phyloP scores from a whole-genome alignment of 2,888 invertebrate species.

The Folsomia manolachei region DNA sequence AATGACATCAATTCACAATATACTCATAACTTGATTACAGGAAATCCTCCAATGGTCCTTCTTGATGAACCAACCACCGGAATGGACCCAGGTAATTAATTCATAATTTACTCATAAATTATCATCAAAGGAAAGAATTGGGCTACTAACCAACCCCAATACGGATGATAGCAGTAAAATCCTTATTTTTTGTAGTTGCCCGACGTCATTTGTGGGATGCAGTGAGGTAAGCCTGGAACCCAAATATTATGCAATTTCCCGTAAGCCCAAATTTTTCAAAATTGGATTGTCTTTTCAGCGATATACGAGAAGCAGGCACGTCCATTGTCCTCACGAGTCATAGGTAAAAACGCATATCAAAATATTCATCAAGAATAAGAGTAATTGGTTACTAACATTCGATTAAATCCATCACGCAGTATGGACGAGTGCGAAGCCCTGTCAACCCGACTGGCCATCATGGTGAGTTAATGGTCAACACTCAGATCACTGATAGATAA shows the following conservation, averaged over 20 bases:
- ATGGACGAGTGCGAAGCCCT: slow-evolving; percentile 86
- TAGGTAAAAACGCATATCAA: too few species aligned
- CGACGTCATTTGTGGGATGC: slow-evolving; percentile 77
- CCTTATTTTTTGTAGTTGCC: too few species aligned
- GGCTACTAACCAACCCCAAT: too few species aligned
- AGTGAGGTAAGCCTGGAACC: too few species aligned
- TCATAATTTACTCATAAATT: background rate
- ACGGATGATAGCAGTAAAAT: too few species aligned
- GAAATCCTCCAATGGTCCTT: slow-evolving; percentile 65
- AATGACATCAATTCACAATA: too few species aligned
- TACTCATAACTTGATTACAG: slow-evolving; percentile 60
- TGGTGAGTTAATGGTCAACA: slow-evolving; percentile 69
- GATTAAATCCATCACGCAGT: slow-evolving; percentile 59
- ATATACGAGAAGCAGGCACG: slow-evolving; percentile 67
- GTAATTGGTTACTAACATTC: background rate
- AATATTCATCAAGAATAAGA: background rate
- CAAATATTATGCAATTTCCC: too few species aligned
- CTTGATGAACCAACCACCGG: slow-evolving; percentile 52
- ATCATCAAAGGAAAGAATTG: background rate
- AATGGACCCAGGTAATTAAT: background rate
- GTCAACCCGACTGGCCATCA: slow-evolving; percentile 71
- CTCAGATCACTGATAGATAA: slow-evolving; percentile 52
- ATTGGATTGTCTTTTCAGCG: too few species aligned
- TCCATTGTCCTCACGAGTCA: slow-evolving; percentile 79
- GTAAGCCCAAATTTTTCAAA: too few species aligned